Base-by-base conservation (phyloP, 1,140 invertebrate species). In the Drosophila seguyi region DNA sequence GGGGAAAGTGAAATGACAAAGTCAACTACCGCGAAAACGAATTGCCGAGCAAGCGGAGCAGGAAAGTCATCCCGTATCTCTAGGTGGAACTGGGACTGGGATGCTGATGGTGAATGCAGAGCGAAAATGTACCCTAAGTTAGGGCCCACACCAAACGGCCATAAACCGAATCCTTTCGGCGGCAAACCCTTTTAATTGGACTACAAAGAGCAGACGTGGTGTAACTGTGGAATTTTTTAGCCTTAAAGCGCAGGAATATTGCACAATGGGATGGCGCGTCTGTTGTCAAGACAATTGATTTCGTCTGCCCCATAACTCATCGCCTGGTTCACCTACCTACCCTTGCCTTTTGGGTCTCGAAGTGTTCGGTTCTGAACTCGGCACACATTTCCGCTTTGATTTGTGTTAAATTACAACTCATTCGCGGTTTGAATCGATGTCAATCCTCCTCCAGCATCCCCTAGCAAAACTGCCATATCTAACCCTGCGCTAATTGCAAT, bases 271-370 rank as follows among this genome's bases (percentile, higher is more conserved):
- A 75, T 71, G 68, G 62, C 50, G 48, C 27, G 75, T 84, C 75
- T 72, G 75, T 86, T 86, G 79, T 39, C 84, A 87, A 77, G 84
- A 88, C 84, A 87, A 88, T 88, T 77, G 79, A 88, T 88, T 76
- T 79, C 47, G 22, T 50, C 62, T 66, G 55, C 47, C 39, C 39
- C 50, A 75, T 63, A 75, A 75, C 50, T 62, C 71, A 52, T 63
- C 16, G 27, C n/a, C 27, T 16, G 34, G 27, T 36, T 75, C 25
- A 38, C 27, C 45, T 44, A 31, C 29, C 60, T 60, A 31, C 18
- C 61, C 56, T 31, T 61, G 39, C 31, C 47, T 45, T 61, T 42
- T 22, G 22, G 66, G 29, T n/a, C 20, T 62, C 57, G 18, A 4
- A 27, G 38, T 47, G 25, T 60, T 68, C 74, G 50, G 34, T 63